Evolutionary conservation across 2,888 invertebrate genomes (phyloP).

Genomic region (Drosophila pegasa): DNA sequence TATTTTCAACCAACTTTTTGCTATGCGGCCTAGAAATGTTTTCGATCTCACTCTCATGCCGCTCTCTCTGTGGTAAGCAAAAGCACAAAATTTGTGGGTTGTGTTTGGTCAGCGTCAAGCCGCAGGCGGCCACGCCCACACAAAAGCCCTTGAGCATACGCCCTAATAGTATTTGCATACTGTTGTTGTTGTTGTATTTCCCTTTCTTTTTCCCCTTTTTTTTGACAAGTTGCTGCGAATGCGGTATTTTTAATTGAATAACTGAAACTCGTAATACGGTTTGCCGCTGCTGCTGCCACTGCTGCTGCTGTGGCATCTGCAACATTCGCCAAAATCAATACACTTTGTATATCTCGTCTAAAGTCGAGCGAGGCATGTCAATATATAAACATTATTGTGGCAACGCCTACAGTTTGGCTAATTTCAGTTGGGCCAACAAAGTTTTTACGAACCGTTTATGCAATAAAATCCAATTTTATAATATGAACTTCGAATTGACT

Average conservation of each 20-base stretch:
- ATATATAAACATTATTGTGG: slow-evolving; percentile 44
- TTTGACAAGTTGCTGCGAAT: slow-evolving; percentile 41
- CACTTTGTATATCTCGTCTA: background rate
- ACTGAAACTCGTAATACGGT: slow-evolving; percentile 55
- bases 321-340: slow-evolving; percentile 29
- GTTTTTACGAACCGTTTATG: slow-evolving; percentile 41
- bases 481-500: slow-evolving; percentile 70
- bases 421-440: slow-evolving; percentile 46
- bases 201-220: slow-evolving; percentile 4
- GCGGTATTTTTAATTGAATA: slow-evolving; percentile 72
- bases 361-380: slow-evolving; percentile 7
- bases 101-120: slow-evolving; percentile 47
- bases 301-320: slow-evolving; percentile 9
- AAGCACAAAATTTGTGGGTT: slow-evolving; percentile 42
- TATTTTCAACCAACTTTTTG: slow-evolving; percentile 61
- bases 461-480: slow-evolving; percentile 64
- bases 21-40: slow-evolving; percentile 55
- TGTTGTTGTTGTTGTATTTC: slow-evolving; percentile 19
- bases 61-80: background rate
- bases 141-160: slow-evolving; percentile 37
- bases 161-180: slow-evolving; percentile 67
- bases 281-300: slow-evolving; percentile 9
- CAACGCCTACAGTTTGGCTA: slow-evolving; percentile 36
- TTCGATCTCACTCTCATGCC: background rate
- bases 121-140: slow-evolving; percentile 42